phyloP scores from a whole-genome alignment of 2,113 vertebrate genomes.

The Burhinus oedicnemus region DNA sequence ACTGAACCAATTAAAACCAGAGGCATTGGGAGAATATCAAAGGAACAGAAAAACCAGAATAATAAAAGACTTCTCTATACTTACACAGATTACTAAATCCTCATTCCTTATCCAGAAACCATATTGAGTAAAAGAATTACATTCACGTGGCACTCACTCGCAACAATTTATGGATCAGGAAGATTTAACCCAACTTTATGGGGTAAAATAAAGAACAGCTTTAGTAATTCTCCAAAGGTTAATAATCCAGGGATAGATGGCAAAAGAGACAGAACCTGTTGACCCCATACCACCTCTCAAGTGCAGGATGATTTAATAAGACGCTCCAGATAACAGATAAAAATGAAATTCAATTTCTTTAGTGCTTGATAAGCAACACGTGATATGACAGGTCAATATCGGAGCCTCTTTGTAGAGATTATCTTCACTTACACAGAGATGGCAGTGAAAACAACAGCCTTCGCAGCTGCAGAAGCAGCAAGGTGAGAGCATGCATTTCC shows the following conservation, averaged over 20 bases:
- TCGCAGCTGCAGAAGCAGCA: conserved; percentile 53
- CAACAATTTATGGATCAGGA: conserved; percentile 28
- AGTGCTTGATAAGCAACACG: conserved; percentile 56
- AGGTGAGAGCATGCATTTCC: conserved; percentile 73
- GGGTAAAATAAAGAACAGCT: conserved; percentile 36
- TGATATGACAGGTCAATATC: conserved; percentile 61
- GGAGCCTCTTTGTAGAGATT: conserved; percentile 47
- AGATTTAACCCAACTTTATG: conserved; percentile 46
- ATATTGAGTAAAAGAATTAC: background rate
- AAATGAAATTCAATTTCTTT: conserved; percentile 68
- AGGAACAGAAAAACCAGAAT: background rate
- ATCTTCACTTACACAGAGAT: conserved; percentile 61
- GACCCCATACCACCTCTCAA: conserved; percentile 50
- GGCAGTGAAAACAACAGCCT: conserved; percentile 67
- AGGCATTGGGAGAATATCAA: background rate
- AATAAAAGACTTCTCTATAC: background rate
- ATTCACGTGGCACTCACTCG: background rate
- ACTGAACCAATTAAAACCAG: background rate
- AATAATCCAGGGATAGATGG: conserved; percentile 43
- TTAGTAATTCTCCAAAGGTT: conserved; percentile 54
- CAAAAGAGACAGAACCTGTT: conserved; percentile 45
- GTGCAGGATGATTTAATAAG: conserved; percentile 73
- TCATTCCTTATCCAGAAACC: background rate
- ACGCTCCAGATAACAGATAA: conserved; percentile 45
- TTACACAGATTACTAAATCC: background rate